A percentile compares a stretch with the other conserved stretches of the same genome.
phyloP scores from a whole-genome alignment of 1,140 invertebrate genomes.

The Penaeus chinensis region DNA sequence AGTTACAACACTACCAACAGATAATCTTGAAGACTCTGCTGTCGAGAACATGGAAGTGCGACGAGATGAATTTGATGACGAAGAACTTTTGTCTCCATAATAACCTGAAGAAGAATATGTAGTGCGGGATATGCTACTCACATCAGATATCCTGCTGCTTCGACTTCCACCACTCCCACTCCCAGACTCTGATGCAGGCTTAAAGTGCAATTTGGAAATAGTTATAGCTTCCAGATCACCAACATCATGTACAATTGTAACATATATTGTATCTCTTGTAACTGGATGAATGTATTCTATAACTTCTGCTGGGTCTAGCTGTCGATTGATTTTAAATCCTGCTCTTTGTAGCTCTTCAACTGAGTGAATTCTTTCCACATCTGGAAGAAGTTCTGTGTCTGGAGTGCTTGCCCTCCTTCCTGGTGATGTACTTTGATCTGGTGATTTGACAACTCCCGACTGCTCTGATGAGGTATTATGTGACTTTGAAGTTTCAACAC shows the following conservation, averaged over 20 bases:
- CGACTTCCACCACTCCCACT: conserved; percentile 35
- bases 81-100: conserved; percentile 44
- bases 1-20: conserved; percentile 34
- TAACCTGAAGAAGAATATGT: conserved; percentile 40
- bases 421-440: neutral
- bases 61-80: conserved; percentile 26
- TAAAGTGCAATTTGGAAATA: neutral
- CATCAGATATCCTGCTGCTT: conserved; percentile 33
- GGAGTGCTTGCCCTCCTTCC: conserved; percentile 14
- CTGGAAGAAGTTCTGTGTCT: conserved; percentile 32
- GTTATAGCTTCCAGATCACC: neutral
- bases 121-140: conserved; percentile 17
- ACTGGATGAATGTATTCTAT: conserved; percentile 37
- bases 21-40: conserved; percentile 39
- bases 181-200: neutral
- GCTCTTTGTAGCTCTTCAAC: conserved; percentile 27
- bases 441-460: neutral
- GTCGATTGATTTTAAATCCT: conserved; percentile 1
- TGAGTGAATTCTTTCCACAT: neutral
- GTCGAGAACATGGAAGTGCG: conserved; percentile 30
- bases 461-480: conserved; percentile 29
- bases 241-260: neutral
- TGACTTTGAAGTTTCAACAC: conserved; percentile 37
- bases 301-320: neutral
- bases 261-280: conserved; percentile 10